Base-by-base conservation (phyloP, 2,888 invertebrate species). In the Melieria omissa region DNA sequence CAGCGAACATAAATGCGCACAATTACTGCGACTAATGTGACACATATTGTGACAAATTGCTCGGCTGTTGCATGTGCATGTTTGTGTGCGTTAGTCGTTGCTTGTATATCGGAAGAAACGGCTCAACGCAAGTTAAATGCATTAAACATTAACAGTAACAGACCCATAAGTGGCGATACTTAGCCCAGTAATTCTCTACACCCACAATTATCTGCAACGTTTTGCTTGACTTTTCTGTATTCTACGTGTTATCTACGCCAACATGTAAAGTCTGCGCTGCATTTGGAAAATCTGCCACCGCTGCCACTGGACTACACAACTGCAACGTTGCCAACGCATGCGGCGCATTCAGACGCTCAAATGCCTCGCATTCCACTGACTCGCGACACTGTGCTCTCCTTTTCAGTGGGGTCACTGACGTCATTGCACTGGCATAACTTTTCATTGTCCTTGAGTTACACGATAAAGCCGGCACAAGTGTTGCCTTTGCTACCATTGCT, bases 11-110 rank as follows among this genome's bases (percentile, higher is more conserved):
- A 61, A 58, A 67, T 60, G 65, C 58, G 60, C 52, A 80, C 82
- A 85, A 85, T 85, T 83, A 84, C 84, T 83, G 83, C 84, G 80
- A 78, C 84, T 86, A 86, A 86, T 86, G 85, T 86, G 86, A 86
- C 86, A 86, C 86, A 86, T 86, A 86, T 86, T 86, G 86, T 86
- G 86, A 86, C 86, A 86, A 86, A 86, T 86, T 85, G 82, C 83
- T 46, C 63, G 58, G n/a, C 42, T 29, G 29, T 29, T 29, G 29
- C 29, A 29, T 29, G 29, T 29, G 29, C 29, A 29, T 29, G 29
- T 29, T 29, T 29, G 29, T 29, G 29, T 29, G 29, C 29, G 29
- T 29, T 29, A 3, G 29, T 29, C 29, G 29, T 29, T 29, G 29
- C 29, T 29, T 29, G 29, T 29, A 29, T 29, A 29, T 29, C 29